Percentiles rank a stretch among this genome's conserved stretches.
Conservation (phyloP, 2,113 vertebrate species). For the Hippocampus zosterae region DNA sequence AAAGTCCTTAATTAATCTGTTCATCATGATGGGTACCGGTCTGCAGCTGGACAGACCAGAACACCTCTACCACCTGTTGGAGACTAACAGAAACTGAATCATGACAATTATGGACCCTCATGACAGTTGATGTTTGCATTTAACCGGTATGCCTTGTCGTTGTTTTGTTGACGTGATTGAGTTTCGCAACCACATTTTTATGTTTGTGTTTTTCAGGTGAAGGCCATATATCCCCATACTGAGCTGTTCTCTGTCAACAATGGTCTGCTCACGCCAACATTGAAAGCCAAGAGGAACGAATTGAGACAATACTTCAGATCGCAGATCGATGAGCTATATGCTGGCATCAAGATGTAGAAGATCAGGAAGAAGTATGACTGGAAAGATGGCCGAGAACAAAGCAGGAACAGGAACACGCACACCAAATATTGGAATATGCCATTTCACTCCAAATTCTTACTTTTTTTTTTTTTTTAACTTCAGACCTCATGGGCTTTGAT, state of each 20-base stretch:
- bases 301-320: conserved; percentile 78
- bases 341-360: conserved; percentile 76
- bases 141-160: background rate
- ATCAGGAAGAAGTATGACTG: background rate
- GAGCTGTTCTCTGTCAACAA: conserved; percentile 89
- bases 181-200: background rate
- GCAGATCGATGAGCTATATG: conserved; percentile 85
- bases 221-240: conserved; percentile 75
- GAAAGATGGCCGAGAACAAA: background rate
- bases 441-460: background rate
- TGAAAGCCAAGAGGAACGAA: conserved; percentile 88
- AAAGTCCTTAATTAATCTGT: no score
- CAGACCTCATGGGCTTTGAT: background rate
- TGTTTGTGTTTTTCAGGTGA: conserved; percentile 72
- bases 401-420: background rate
- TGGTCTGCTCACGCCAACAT: conserved; percentile 87
- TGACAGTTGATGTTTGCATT: background rate
- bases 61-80: no score
- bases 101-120: background rate
- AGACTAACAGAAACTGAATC: no score
- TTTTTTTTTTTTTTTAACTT: background rate
- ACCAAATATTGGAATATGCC: background rate
- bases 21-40: no score
- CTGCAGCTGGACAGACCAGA: no score
- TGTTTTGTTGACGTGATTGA: background rate